phyloP scores from a whole-genome alignment of 2,888 invertebrate species.

The Caradrina clavipalpis region DNA sequence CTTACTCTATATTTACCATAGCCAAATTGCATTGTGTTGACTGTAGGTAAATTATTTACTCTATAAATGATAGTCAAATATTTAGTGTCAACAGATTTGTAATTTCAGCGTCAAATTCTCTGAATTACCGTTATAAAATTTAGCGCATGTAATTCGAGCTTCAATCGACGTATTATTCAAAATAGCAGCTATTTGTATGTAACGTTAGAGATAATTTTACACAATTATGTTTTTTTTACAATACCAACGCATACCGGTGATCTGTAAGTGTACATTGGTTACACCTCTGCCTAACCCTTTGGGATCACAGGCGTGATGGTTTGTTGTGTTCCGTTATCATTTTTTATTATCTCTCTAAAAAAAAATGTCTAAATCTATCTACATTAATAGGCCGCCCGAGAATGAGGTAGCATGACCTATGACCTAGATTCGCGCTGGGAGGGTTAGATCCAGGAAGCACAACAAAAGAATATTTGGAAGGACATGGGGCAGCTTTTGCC shows the following conservation, averaged over 20 bases:
- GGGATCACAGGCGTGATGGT: too few relatives aligned
- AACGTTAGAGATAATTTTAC: neutral
- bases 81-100: constrained; percentile 31
- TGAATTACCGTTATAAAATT: constrained; percentile 14
- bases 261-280: too few relatives aligned
- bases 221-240: neutral
- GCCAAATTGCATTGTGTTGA: neutral
- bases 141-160: constrained; percentile 18
- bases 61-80: constrained; percentile 12
- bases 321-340: too few relatives aligned
- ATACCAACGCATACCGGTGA: neutral
- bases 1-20: neutral
- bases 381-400: too few relatives aligned
- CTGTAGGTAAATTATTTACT: neutral
- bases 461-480: too few relatives aligned
- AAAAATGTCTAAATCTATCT: too few relatives aligned
- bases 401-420: too few relatives aligned
- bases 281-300: too few relatives aligned
- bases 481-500: too few relatives aligned
- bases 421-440: too few relatives aligned
- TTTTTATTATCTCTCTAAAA: too few relatives aligned
- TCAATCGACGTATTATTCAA: constrained; percentile 15
- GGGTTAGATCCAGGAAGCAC: too few relatives aligned
- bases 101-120: constrained; percentile 31
- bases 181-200: constrained; percentile 1